These are phyloP conservation scores for Tamandua tetradactyla DNA, from an alignment of 2,797 vertebrate species.

Conservation along the genomic window DNA sequence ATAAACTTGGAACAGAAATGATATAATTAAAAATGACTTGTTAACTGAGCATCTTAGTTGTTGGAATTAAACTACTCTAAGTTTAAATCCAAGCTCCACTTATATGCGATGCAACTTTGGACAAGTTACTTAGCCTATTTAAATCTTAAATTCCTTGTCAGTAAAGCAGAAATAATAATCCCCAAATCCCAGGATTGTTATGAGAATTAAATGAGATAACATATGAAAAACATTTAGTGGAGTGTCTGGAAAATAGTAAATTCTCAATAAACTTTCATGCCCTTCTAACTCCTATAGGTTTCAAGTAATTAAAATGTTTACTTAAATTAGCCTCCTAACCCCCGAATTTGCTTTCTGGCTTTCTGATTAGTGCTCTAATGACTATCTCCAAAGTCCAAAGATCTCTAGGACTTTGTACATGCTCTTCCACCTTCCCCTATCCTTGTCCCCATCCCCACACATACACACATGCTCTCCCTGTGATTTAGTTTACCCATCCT, in stretches of 20 bases:
- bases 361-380: neutral
- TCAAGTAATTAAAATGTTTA: neutral
- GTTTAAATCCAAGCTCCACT: neutral
- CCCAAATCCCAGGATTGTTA: neutral
- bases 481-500: neutral
- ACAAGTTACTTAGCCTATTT: neutral
- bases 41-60: neutral
- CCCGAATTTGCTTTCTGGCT: neutral
- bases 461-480: too few relatives aligned
- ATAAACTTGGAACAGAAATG: conserved; percentile 21
- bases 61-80: neutral
- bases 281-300: neutral
- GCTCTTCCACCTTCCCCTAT: neutral
- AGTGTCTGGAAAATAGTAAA: neutral
- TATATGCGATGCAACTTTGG: neutral
- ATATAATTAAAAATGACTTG: neutral
- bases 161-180: neutral
- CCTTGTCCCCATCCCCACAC: neutral
- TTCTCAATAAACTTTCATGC: neutral
- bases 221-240: neutral
- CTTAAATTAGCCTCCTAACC: neutral
- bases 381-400: neutral
- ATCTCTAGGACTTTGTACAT: neutral
- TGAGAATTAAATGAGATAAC: neutral
- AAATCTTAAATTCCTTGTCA: neutral